A percentile compares a stretch with the other conserved stretches of the same genome.
Evolutionary conservation across 2,888 invertebrate genomes (phyloP).

Genomic region (Amiota mariae): DNA sequence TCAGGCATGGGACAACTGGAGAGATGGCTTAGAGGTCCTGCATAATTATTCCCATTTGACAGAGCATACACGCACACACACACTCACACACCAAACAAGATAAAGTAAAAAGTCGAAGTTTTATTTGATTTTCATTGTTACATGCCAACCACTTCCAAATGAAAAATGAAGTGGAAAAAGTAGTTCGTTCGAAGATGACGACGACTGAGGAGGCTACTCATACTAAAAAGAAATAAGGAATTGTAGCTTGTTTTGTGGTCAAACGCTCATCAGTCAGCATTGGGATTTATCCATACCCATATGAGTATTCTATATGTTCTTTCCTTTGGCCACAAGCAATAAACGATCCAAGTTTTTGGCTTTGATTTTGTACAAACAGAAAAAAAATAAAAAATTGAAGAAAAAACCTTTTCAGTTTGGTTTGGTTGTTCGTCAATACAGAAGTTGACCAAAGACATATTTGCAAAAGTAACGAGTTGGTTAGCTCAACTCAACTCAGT

Average conservation of each 20-base stretch:
- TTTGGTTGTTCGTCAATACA: conserved; percentile 20
- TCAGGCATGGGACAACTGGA: conserved; percentile 18
- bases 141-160: not conserved
- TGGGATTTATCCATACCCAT: conserved; percentile 20
- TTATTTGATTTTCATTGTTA: not conserved
- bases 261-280: conserved; percentile 8
- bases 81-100: conserved; percentile 45
- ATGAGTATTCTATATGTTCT: too few species aligned
- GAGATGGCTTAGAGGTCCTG: conserved; percentile 39
- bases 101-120: too few species aligned
- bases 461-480: conserved; percentile 44
- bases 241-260: conserved; percentile 15
- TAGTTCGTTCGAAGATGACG: not conserved
- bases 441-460: conserved; percentile 20
- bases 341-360: conserved; percentile 52
- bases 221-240: conserved; percentile 33
- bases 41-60: conserved; percentile 56
- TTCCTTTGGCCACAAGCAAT: conserved; percentile 43
- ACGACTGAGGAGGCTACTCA: conserved; percentile 47
- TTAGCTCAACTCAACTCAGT: conserved; percentile 34
- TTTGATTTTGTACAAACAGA: conserved; percentile 56
- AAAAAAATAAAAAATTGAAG: conserved; percentile 14
- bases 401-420: not conserved
- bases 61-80: conserved; percentile 19
- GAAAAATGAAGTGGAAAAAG: too few species aligned